Conservation (phyloP, 2,888 invertebrate genomes). For the Caenorhabditis parvicauda region DNA sequence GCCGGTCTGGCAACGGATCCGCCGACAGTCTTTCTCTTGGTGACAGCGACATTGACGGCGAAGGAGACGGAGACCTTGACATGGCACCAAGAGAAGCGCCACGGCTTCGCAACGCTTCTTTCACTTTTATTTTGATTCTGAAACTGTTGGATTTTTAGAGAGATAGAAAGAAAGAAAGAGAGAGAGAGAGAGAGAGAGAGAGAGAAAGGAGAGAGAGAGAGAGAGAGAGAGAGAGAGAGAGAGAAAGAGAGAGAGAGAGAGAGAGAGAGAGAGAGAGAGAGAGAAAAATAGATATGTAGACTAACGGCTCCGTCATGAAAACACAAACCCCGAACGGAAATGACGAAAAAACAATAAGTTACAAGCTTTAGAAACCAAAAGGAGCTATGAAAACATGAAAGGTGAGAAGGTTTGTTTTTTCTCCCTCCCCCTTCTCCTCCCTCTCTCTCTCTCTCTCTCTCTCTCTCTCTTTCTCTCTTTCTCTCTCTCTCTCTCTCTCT, state of each 20-base stretch:
- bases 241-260: not conserved
- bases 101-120: not conserved
- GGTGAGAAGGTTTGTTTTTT: not conserved
- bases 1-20: too few species aligned
- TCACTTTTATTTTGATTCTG: not conserved
- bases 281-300: not conserved
- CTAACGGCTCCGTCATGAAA: not conserved
- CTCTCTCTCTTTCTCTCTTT: not conserved
- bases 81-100: not conserved
- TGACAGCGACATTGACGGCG: not conserved
- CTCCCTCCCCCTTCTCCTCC: not conserved
- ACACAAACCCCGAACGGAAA: not conserved
- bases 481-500: not conserved
- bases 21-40: too few species aligned
- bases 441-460: not conserved
- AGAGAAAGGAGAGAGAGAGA: not conserved
- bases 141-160: not conserved
- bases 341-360: not conserved
- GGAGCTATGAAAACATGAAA: not conserved
- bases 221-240: not conserved
- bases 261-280: not conserved
- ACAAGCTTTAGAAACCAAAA: not conserved
- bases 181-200: not conserved
- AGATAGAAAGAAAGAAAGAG: not conserved
- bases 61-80: not conserved